Evolutionary conservation across 2,113 vertebrate species (phyloP), one percentile per base, ranked within the genome.

Genomic region (Collichthys lucidus): DNA sequence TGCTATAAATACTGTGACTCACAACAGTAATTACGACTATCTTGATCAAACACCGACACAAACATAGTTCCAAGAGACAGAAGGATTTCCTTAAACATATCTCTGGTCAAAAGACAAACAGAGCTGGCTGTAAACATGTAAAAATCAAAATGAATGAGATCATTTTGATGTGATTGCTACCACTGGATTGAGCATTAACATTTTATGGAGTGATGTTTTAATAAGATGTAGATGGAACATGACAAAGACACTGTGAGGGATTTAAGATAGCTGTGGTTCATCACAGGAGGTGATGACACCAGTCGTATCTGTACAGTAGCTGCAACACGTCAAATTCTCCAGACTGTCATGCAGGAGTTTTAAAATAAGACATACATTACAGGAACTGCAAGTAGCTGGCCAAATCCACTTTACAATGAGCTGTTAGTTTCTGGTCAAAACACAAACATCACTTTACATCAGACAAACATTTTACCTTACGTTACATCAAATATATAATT

Each of bases 201-300:
- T 53, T 67, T 55, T 57, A 22, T 52, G 46, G 35, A 16, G 15
- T 78, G 26, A 65, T 1, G 74, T 46, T 40, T 31, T 42, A 49
- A 66, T 35, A 53, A 22, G 42, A 87, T 78, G 82, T 75, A 59
- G 68, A 62, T 86, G 73, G 24, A 72, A 79, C 11, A 62, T 70
- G 70, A 66, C 9, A 71, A 66, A 59, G 17, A 79, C 17, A 46
- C 15, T 57, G 67, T 50, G 72, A 74, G 80, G 35, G 44, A 66
- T 69, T 73, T 71, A 35, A 29, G 53, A 49, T 47, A 61, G 72
- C 49, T 71, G 56, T 52, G 22, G 40, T 31, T 67, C 5, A 46
- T 70, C 19, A 59, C 17, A 40, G 35, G 42, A 50, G 15, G 47
- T 56, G 10, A 55, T 9, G 22, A 71, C 14, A 46, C 40, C 3